Conservation (phyloP, 2,888 invertebrate genomes). For the Spicauda simplicius region DNA sequence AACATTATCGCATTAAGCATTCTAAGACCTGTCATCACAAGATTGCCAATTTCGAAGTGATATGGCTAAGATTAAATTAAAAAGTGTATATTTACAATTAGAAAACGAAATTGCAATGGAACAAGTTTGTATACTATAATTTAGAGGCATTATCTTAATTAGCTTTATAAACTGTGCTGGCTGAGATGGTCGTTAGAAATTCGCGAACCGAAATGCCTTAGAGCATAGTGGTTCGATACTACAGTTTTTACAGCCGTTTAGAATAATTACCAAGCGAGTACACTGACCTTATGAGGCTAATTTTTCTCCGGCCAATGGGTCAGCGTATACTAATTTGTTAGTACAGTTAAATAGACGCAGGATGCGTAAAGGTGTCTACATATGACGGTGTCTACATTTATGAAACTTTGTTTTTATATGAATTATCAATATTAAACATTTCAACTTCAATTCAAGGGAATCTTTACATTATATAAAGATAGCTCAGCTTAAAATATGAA, state of each 20-base stretch:
- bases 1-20: neutral
- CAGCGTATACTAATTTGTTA: conserved; percentile 48
- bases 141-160: conserved; percentile 35
- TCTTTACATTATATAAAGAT: too few relatives aligned
- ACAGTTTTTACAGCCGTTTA: conserved; percentile 39
- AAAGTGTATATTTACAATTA: conserved; percentile 5
- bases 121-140: conserved; percentile 31
- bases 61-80: neutral
- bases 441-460: too few relatives aligned
- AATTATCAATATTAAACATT: too few relatives aligned
- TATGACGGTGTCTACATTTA: neutral
- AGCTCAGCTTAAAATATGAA: too few relatives aligned
- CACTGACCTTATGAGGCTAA: conserved; percentile 42
- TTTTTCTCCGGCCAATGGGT: conserved; percentile 48
- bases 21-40: neutral
- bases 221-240: conserved; percentile 20
- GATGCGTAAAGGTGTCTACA: conserved; percentile 42
- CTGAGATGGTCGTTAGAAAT: conserved; percentile 30
- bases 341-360: conserved; percentile 51
- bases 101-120: neutral
- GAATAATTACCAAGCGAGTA: conserved; percentile 43
- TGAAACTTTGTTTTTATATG: too few relatives aligned
- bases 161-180: conserved; percentile 30
- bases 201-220: conserved; percentile 37
- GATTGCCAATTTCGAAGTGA: neutral